Base-by-base conservation (phyloP, 2,888 invertebrate species). In the Meteorus cinctellus region DNA sequence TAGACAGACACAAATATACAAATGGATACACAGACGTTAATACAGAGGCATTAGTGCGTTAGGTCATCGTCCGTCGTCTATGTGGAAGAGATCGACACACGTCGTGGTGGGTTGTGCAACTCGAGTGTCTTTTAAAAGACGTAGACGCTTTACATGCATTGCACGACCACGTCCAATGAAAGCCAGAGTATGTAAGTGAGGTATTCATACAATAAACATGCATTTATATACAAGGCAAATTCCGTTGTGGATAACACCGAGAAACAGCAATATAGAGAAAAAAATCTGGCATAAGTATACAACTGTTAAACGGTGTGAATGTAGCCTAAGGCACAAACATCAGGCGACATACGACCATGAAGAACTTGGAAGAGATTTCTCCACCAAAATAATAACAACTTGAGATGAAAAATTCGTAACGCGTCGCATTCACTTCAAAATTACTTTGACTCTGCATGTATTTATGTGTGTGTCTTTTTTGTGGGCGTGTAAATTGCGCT, bases 51-150 rank as follows among this genome's bases (percentile, higher is more conserved):
- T 55, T 55, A 55, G 55, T 55, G 55, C 55, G 55, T 62, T 62
- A 31, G 62, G 62, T 62, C 62, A 62, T 62, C 62, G 62, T 62
- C 62, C 62, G 62, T 62, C 14, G 29, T 31, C 62, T 62, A 62
- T 62, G 62, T 31, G 27, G 62, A 62, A 29, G 31, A 62, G 62
- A 62, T 62, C 27, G 62, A 29, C 62, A 62, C 31, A 62, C 62
- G 16, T 29, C n/a, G 62, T 62, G 16, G 31, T 62, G 62, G 12
- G 31, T 62, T 62, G 62, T 62, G 62, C 62, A 62, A 62, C 31
- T 62, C 27, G 62, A 29, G 29, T 14, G 31, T 62, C 27, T 62
- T 62, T 62, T 29, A 55, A 55, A 55, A 55, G n/a, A 55, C 55
- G 19, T 55, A 29, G 62, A 62, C 62, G 31, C 31, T 62, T 62